Conservation (phyloP, 2,797 vertebrate genomes). For the Gallinago stenura region DNA sequence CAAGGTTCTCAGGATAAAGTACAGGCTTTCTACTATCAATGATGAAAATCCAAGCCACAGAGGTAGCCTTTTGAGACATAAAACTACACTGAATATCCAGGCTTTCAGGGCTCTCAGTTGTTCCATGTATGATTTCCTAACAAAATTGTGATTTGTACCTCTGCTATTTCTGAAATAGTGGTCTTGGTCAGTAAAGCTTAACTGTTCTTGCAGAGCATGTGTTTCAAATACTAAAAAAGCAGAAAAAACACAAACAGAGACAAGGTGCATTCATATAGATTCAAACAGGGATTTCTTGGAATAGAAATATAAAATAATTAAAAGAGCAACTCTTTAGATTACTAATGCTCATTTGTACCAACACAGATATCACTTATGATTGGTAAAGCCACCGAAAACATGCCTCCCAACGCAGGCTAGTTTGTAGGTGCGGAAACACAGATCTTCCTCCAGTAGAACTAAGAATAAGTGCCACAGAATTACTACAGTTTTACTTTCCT, state of each 20-base stretch:
- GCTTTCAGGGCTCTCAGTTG: neutral
- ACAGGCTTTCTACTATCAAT: neutral
- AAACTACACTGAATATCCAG: neutral
- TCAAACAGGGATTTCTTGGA: neutral
- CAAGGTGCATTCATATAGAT: neutral
- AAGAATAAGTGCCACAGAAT: neutral
- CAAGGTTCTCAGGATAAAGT: neutral
- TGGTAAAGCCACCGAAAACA: neutral
- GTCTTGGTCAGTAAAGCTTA: neutral
- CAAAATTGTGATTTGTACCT: neutral
- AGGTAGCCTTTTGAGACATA: neutral
- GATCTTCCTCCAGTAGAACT: neutral
- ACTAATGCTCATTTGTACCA: neutral
- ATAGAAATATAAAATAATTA: neutral
- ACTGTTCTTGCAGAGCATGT: neutral
- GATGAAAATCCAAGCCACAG: neutral
- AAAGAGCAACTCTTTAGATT: neutral
- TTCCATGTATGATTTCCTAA: neutral
- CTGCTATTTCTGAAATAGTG: neutral
- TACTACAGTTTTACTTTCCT: neutral
- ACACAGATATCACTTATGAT: neutral
- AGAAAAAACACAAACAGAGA: neutral
- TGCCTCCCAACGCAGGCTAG: neutral
- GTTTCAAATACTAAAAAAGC: neutral
- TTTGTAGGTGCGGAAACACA: neutral